phyloP scores from a whole-genome alignment of 37 sponge, comb jelly and placozoan species.

The Corticium candelabrum region DNA sequence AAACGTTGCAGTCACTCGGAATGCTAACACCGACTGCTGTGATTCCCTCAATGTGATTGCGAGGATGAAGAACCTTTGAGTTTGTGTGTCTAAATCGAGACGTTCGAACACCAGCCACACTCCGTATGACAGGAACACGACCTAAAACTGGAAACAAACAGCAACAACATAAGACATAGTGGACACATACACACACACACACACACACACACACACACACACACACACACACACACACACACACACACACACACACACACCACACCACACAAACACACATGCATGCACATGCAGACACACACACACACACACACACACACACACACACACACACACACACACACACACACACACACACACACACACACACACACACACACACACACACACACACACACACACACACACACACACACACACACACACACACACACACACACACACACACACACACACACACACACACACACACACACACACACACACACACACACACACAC shows the following conservation, averaged over 20 bases:
- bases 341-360: neutral
- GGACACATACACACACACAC: neutral
- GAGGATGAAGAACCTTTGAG: conserved; percentile 41
- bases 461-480: conserved; percentile 5
- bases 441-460: conserved; percentile 5
- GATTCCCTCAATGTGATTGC: conserved; percentile 57
- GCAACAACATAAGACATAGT: neutral
- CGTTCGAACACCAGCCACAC: conserved; percentile 38
- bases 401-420: conserved; percentile 9
- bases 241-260: too few relatives aligned
- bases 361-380: conserved; percentile 13
- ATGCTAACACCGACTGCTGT: conserved; percentile 36
- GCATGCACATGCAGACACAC: neutral
- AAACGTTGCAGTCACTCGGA: conserved; percentile 63
- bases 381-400: conserved; percentile 3
- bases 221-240: conserved; percentile 2
- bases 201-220: neutral
- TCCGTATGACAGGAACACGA: too few relatives aligned
- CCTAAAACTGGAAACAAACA: neutral
- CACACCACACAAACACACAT: too few relatives aligned
- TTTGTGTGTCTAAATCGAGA: conserved; percentile 72
- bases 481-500: conserved; percentile 5
- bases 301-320: conserved; percentile 5
- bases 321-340: neutral
- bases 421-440: conserved; percentile 5